A percentile compares a stretch with the other conserved stretches of the same genome.
Conservation (phyloP, 37 sponge, comb jelly and placozoan species). For the Oopsacas minuta region DNA sequence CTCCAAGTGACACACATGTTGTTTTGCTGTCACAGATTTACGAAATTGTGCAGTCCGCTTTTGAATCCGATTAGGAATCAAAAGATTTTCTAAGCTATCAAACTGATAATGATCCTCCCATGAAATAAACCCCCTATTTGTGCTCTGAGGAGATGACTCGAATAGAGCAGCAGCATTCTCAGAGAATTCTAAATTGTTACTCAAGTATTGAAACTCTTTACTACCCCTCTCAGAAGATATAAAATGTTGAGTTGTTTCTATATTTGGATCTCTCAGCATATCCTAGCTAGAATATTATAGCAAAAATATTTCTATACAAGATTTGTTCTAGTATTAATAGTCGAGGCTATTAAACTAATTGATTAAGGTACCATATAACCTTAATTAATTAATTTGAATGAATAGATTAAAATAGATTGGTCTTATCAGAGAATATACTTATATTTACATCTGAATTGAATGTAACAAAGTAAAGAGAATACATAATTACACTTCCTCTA, state of each 20-base stretch:
- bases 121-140: not conserved
- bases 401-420: no score
- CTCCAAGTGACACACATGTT: not conserved
- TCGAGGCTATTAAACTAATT: no score
- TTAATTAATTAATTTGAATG: no score
- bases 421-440: slow-evolving; percentile 5
- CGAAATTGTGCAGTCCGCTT: not conserved
- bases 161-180: not conserved
- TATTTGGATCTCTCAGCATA: not conserved
- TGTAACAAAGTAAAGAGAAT: no score
- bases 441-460: not conserved
- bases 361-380: no score
- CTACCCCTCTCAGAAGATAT: not conserved
- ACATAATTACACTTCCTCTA: slow-evolving; percentile 23
- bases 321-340: not conserved
- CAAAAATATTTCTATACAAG: no score
- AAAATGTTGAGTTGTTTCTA: not conserved
- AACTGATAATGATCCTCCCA: slow-evolving; percentile 11
- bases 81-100: not conserved
- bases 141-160: not conserved
- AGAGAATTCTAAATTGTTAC: not conserved
- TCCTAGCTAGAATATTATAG: no score
- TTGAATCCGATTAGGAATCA: not conserved
- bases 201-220: not conserved
- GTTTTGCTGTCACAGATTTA: not conserved